Base-by-base conservation (phyloP, 2,113 vertebrate genomes). In the Arizona elegans region DNA sequence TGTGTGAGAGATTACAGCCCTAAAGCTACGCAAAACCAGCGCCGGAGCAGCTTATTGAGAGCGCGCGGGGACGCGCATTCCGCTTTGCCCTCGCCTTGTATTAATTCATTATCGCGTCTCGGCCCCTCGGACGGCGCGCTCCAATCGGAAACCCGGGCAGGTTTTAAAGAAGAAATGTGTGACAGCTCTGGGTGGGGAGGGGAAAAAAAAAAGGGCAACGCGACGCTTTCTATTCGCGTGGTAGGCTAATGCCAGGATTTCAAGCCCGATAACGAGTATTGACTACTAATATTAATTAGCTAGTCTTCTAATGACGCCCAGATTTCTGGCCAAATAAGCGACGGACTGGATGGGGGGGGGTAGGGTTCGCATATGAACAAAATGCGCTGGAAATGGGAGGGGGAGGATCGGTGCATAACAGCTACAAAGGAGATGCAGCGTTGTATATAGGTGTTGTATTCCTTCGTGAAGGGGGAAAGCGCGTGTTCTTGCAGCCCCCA, bases 131-230 rank as follows among this genome's bases (percentile, higher is more conserved):
- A 15, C 24, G 0, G 47, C 59, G 47, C 59, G 52, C 38, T 24
- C 93, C 91, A 90, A 92, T 87, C 88, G 33, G 75, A 92, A 55
- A 54, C 53, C 33, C 90, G 55, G 87, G n/a, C 86, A 75, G 88
- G 91, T 58, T 94, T 87, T 29, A 75, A 90, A 92, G 93, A 88
- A 11, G 75, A 33, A 86, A 54, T 52, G 10, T 38, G 10, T 62
- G 90, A 55, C 90, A 65, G 91, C 23, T 4, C 5, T 47, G 43
- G 4, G 43, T 47, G 43, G 43, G 43, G 43, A 47, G 4, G 43
- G 43, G 3, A 43, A 1, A 38, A 38, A 38, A 38, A 38, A 38
- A 38, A 38, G 38, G 43, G 19, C 92, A 33, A 52, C 8, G 26
- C 26, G 6, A 5, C 0, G 17, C 47, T 19, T 24, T 8, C 86